A percentile compares a stretch with the other conserved stretches of the same genome.
These are phyloP conservation scores for Asobara japonica DNA, from an alignment of 1,140 invertebrate species.

Conservation along the genomic window DNA sequence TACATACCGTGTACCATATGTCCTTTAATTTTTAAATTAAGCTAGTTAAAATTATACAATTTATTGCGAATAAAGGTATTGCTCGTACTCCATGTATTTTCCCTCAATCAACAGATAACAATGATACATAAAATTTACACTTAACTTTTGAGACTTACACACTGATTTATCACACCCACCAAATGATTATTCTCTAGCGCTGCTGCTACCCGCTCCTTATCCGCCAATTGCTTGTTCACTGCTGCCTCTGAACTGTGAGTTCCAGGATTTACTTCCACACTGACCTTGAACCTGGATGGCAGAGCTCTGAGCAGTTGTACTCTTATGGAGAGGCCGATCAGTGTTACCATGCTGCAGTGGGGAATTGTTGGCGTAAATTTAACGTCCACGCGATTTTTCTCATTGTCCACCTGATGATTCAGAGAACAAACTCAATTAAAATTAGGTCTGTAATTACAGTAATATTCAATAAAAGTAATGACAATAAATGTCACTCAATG, in stretches of 20 bases:
- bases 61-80: neutral
- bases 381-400: slow-evolving; percentile 77
- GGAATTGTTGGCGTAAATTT: slow-evolving; percentile 98
- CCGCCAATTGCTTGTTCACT: slow-evolving; percentile 97
- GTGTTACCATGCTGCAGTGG: slow-evolving; percentile 98
- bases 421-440: slow-evolving; percentile 21
- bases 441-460: too few relatives aligned
- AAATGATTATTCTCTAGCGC: slow-evolving; percentile 94
- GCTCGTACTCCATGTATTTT: neutral
- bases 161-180: slow-evolving; percentile 94
- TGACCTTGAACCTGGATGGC: slow-evolving; percentile 88
- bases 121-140: neutral
- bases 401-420: slow-evolving; percentile 73
- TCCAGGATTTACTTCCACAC: slow-evolving; percentile 90
- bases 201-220: slow-evolving; percentile 97
- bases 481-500: too few relatives aligned
- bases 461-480: too few relatives aligned
- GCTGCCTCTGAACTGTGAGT: slow-evolving; percentile 91
- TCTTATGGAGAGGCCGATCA: slow-evolving; percentile 90
- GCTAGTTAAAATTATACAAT: neutral
- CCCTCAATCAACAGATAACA: neutral
- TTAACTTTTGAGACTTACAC: slow-evolving; percentile 67
- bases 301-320: slow-evolving; percentile 90
- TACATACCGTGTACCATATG: slow-evolving; percentile 10
- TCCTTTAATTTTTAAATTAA: slow-evolving; percentile 10